Evolutionary conservation across 2,888 invertebrate genomes (phyloP).

Genomic region (Agrilus cyanescens): DNA sequence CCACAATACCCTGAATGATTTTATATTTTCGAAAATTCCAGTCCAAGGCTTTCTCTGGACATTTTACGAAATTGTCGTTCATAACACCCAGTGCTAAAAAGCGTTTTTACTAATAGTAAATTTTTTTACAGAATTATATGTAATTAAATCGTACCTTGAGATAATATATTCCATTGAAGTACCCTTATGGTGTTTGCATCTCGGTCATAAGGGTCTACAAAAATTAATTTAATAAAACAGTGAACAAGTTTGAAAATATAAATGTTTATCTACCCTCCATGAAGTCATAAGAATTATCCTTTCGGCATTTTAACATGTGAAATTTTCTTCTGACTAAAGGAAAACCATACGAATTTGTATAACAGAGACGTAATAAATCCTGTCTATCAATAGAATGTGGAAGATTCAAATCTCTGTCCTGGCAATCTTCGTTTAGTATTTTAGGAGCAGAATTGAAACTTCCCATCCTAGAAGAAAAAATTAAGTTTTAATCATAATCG

Average conservation of each 20-base stretch:
- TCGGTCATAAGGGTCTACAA: no score
- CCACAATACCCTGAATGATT: conserved; percentile 58
- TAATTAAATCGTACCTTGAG: conserved; percentile 45
- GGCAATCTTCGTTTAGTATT: conserved; percentile 48
- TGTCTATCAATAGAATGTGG: conserved; percentile 37
- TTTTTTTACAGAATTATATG: conserved; percentile 2
- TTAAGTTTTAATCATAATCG: neutral
- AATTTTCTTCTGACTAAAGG: no score
- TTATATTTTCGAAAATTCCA: conserved; percentile 56
- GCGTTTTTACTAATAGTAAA: conserved; percentile 7
- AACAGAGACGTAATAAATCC: conserved; percentile 38
- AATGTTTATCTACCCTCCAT: no score
- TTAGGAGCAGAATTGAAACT: conserved; percentile 58
- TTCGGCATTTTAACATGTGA: no score
- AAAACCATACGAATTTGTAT: neutral
- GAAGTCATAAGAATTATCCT: no score
- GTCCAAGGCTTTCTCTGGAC: conserved; percentile 56
- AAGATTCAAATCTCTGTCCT: conserved; percentile 45
- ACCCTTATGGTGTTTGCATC: conserved; percentile 41
- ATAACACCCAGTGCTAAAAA: conserved; percentile 53
- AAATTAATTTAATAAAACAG: no score
- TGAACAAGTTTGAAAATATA: no score
- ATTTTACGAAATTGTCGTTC: conserved; percentile 59
- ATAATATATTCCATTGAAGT: conserved; percentile 60
- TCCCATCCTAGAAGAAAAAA: conserved; percentile 46